Evolutionary conservation across 2,797 vertebrate genomes (phyloP).

Genomic region (Oreochromis grahami): DNA sequence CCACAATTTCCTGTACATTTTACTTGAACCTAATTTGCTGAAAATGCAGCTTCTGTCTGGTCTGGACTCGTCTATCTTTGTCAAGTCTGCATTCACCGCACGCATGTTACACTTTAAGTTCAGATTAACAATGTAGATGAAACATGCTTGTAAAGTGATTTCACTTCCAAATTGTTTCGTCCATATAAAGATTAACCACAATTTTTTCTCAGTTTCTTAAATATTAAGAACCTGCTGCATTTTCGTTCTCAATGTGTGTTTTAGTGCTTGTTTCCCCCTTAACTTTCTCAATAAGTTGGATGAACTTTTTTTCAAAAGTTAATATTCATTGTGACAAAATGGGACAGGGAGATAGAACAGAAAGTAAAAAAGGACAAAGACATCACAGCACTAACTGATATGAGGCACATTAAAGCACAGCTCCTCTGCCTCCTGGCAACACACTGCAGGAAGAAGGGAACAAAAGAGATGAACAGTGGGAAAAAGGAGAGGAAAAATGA

Average conservation of each 20-base stretch:
- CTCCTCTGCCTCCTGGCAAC: slow-evolving; percentile 45
- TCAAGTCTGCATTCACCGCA: not conserved
- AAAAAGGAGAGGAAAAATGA: slow-evolving; percentile 36
- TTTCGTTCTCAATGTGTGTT: not conserved
- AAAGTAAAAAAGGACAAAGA: slow-evolving; percentile 60
- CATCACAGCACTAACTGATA: slow-evolving; percentile 59
- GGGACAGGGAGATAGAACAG: slow-evolving; percentile 41
- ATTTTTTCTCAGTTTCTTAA: not conserved
- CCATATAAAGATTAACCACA: not conserved
- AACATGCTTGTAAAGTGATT: not conserved
- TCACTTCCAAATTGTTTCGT: not conserved
- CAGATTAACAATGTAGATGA: not conserved
- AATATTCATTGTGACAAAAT: slow-evolving; percentile 55
- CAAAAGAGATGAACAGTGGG: slow-evolving; percentile 40
- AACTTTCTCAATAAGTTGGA: slow-evolving; percentile 46
- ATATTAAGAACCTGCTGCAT: not conserved
- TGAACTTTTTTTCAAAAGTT: slow-evolving; percentile 49
- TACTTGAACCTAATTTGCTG: not conserved
- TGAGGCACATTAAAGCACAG: slow-evolving; percentile 46
- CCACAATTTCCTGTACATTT: not conserved
- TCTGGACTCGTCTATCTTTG: not conserved
- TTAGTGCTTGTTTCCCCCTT: not conserved
- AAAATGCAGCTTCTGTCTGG: not conserved
- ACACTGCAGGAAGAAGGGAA: slow-evolving; percentile 37
- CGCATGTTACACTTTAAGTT: not conserved